Evolutionary conservation across 2,113 vertebrate species (phyloP), one percentile per base, ranked within the genome.

Genomic region (Cottus gobio): DNA sequence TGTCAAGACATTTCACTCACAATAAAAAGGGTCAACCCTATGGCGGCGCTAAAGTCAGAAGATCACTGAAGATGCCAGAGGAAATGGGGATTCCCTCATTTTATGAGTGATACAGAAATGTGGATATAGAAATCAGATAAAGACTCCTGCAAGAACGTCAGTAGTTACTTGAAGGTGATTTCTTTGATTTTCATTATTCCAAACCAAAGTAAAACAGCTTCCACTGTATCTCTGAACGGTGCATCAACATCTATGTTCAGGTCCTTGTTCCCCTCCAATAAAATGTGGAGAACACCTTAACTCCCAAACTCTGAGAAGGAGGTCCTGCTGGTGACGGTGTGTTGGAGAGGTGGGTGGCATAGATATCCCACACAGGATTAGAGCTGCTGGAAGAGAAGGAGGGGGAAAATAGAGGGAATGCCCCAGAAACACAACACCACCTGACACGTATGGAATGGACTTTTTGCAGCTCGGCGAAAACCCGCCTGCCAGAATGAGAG

Each of bases 381-480:
- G 83, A 83, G 62, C 69, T 71, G 66, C 42, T 87, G 67, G 77
- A 76, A 82, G 66, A 54, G 71, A 39, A 66, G 77, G 71, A 42
- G 62, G 71, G 46, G 66, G 64, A 20, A 73, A 69, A 73, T 44
- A 67, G 80, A 88, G 84, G 89, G 92, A 91, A 92, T 92, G 87
- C 83, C 89, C 90, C 87, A 84, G 90, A 92, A 93, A 94, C 42
- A 31, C 67, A 85, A 93, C 71, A 87, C 89, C n/a, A 8, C 80
- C 75, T 90, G 88, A 90, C 88, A 93, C 46, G 7, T 90, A 93
- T 89, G 91, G 89, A 93, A 89, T 90, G 85, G 79, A 85, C 71
- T 76, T 76, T 54, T 63, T 67, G 64, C 79, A 67, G 50, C 57
- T 72, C 34, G 1, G 56, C 62, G 22, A 57, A 69, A 74, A 69